Percentiles rank a stretch among this genome's conserved stretches.
phyloP scores from a whole-genome alignment of 2,797 vertebrate genomes.

The Parauchenoglanis ngamensis region DNA sequence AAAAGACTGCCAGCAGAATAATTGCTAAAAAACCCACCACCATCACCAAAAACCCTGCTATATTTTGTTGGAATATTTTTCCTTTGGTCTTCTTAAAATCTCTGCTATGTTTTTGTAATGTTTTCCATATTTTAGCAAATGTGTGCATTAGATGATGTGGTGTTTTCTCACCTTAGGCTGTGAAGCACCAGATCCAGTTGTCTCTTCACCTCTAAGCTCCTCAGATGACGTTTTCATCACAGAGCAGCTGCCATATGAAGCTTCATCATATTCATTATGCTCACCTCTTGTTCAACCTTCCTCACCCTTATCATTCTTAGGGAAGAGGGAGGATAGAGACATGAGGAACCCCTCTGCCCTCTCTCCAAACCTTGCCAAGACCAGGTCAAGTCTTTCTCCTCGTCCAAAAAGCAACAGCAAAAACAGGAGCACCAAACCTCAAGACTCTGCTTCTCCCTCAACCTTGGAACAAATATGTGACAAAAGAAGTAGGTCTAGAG shows the following conservation, averaged over 20 bases:
- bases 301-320: constrained; percentile 66
- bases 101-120: neutral
- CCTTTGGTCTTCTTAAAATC: neutral
- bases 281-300: constrained; percentile 76
- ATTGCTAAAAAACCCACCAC: neutral
- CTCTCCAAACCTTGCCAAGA: constrained; percentile 62
- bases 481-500: constrained; percentile 60
- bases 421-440: constrained; percentile 66
- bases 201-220: constrained; percentile 79
- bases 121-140: neutral
- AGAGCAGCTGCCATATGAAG: constrained; percentile 72
- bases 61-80: neutral
- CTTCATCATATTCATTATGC: constrained; percentile 78
- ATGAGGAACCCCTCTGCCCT: constrained; percentile 57
- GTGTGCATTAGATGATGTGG: neutral
- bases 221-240: constrained; percentile 78
- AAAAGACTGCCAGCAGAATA: neutral
- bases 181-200: constrained; percentile 35
- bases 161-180: constrained; percentile 21
- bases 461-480: constrained; percentile 46
- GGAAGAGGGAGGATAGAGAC: constrained; percentile 73
- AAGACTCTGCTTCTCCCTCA: constrained; percentile 54
- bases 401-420: constrained; percentile 66
- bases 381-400: constrained; percentile 65
- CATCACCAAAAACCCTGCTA: neutral